Base-by-base conservation (phyloP, 2,113 vertebrate species). In the Gila orcuttii region DNA sequence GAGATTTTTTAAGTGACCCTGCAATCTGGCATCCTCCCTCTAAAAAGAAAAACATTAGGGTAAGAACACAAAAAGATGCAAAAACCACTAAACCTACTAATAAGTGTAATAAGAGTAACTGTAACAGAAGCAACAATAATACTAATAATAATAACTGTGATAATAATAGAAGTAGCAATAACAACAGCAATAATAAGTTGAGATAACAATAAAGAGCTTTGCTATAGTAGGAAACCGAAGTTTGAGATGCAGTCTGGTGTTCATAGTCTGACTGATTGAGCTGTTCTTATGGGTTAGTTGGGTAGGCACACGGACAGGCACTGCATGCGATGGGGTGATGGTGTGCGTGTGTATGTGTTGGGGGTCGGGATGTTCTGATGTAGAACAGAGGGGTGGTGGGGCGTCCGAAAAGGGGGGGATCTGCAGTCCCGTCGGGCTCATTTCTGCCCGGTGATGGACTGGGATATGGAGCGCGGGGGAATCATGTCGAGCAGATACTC, bases 401-500 rank as follows among this genome's bases (percentile, higher is more conserved):
- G 88, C 84, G 82, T 81, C 57, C 47, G 89, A 84, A 42, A 42
- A 8, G 89, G 84, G 81, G 12, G 57, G 86, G 84, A 62, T 69
- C 84, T 85, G 88, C 86, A 84, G 85, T 87, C 85, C 89, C 83
- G 59, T 86, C 60, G 13, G 90, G 79, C 91, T 95, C 96, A 99
- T 98, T 99, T 99, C 94, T 98, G 97, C 86, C 97, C 97, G 79
- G 95, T 97, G 95, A 98, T 97, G 94, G 97, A 97, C 94, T 99
- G 97, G 73, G 98, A 97, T 97, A 99, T 97, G 93, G 98, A 98
- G 89, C 97, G 96, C 9, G 98, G 97, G 0, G 97, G 98, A 91
- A 99, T 99, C 97, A 99, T 99, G 95, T 99, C 98, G 95, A 99
- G 94, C 91, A 99, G 96, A 89, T 99, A 99, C 89, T 99, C 98